Percentiles rank a stretch among this genome's conserved stretches.
Conservation (phyloP, 2,888 invertebrate species). For the Pogonocherus hispidulus region DNA sequence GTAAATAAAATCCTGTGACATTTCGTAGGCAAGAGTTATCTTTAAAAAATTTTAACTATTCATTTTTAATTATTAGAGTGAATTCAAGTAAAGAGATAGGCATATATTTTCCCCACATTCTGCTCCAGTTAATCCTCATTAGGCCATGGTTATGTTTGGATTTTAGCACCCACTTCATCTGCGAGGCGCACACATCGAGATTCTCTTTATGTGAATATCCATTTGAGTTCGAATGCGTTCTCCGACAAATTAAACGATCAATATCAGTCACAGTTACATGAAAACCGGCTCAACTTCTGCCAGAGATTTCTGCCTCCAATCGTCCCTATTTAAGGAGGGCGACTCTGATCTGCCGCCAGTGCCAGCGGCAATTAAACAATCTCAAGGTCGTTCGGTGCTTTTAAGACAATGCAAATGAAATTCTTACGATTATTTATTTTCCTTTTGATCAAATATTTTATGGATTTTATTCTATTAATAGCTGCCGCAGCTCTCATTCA, state of each 20-base stretch:
- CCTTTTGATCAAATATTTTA: not conserved
- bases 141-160: conserved; percentile 5
- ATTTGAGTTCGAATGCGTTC: conserved; percentile 15
- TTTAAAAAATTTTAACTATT: too few relatives aligned
- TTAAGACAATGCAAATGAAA: conserved; percentile 15
- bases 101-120: too few relatives aligned
- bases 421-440: conserved; percentile 13
- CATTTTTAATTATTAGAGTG: too few relatives aligned
- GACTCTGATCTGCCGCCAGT: conserved; percentile 3
- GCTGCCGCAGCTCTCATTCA: too few relatives aligned
- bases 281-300: not conserved
- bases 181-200: not conserved
- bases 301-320: not conserved
- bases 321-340: not conserved
- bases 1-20: too few relatives aligned
- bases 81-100: too few relatives aligned
- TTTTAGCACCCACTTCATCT: not conserved
- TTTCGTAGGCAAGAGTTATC: too few relatives aligned
- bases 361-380: conserved; percentile 2
- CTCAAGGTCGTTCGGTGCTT: conserved; percentile 4
- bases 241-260: conserved; percentile 19
- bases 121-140: conserved; percentile 5
- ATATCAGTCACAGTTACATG: conserved; percentile 10
- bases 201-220: conserved; percentile 13
- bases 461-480: not conserved